These are phyloP conservation scores for Bicyclus anynana DNA, from an alignment of 1,140 invertebrate species.

Conservation along the genomic window DNA sequence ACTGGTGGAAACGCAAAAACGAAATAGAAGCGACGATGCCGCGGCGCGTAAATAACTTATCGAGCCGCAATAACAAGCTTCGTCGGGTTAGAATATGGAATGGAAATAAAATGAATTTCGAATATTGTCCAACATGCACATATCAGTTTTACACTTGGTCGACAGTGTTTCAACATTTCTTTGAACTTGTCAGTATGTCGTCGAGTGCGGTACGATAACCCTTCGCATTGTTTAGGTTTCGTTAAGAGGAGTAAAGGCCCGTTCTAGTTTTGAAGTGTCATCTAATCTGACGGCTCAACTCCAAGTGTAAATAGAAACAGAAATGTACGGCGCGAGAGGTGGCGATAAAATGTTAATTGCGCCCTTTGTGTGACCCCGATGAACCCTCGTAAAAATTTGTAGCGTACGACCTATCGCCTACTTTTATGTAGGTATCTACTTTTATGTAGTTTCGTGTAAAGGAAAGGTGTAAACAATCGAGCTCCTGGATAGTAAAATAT, in stretches of 20 bases:
- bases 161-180: too few species aligned
- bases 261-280: not conserved
- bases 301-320: not conserved
- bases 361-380: not conserved
- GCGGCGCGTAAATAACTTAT: too few species aligned
- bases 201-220: too few species aligned
- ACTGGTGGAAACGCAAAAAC: too few species aligned
- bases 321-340: not conserved
- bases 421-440: not conserved
- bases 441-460: not conserved
- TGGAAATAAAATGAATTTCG: too few species aligned
- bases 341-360: conserved; percentile 3
- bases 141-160: too few species aligned
- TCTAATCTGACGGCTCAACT: not conserved
- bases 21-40: too few species aligned
- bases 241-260: not conserved
- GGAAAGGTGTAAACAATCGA: not conserved
- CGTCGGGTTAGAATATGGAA: too few species aligned
- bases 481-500: not conserved
- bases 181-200: too few species aligned
- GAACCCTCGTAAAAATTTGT: conserved; percentile 2
- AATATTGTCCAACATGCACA: too few species aligned
- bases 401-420: not conserved
- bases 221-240: too few species aligned
- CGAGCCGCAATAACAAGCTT: too few species aligned